Evolutionary conservation across 2,113 vertebrate species (phyloP).

Genomic region (Sclerurus mexicanus): DNA sequence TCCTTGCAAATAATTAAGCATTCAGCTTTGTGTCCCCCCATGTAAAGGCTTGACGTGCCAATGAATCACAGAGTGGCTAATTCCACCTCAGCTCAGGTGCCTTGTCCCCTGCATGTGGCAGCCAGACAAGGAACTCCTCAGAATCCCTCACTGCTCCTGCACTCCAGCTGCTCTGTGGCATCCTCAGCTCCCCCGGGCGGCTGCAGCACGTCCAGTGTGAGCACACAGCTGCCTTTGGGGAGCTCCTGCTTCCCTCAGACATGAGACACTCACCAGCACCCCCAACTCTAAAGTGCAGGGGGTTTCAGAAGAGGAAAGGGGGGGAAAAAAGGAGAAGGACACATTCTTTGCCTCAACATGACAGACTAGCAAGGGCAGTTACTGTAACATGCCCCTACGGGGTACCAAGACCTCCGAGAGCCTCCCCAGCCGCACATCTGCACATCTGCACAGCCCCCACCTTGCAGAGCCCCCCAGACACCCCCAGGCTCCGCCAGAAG

Average conservation of each 20-base stretch:
- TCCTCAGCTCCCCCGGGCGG: neutral
- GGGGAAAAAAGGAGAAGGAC: neutral
- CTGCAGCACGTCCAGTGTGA: neutral
- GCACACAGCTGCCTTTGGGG: neutral
- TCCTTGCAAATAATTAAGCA: neutral
- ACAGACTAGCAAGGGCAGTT: neutral
- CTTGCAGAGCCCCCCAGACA: neutral
- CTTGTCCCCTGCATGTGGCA: neutral
- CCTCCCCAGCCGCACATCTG: fast-evolving
- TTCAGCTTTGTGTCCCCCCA: fast-evolving
- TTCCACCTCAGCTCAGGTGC: fast-evolving
- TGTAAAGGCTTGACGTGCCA: fast-evolving
- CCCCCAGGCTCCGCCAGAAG: neutral
- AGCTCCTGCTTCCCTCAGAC: fast-evolving
- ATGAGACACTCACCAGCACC: neutral
- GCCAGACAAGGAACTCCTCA: neutral
- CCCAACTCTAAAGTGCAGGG: fast-evolving
- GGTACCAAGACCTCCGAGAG: neutral
- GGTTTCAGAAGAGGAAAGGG: neutral
- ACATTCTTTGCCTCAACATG: fast-evolving
- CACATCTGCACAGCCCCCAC: too few relatives aligned
- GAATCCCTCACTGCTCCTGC: neutral
- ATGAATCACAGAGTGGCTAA: fast-evolving
- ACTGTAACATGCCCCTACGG: fast-evolving
- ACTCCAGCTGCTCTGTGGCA: neutral